phyloP scores from a whole-genome alignment of 2,797 vertebrate genomes.

The Sarcoramphus papa region DNA sequence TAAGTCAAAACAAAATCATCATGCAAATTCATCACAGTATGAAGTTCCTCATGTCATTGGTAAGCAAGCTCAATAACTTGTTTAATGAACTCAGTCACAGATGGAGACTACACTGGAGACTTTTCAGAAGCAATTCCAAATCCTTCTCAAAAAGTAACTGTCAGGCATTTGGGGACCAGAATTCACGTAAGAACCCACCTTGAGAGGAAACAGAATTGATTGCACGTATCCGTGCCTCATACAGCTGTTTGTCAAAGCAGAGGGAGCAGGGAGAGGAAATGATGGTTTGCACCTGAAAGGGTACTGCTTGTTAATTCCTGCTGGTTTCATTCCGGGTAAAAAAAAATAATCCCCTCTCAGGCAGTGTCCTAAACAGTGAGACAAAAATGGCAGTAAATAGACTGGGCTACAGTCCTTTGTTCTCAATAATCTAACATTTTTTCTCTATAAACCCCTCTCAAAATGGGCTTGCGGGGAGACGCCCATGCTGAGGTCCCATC shows the following conservation, averaged over 20 bases:
- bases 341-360: neutral
- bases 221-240: rapidly evolving
- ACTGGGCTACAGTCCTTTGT: neutral
- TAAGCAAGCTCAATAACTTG: neutral
- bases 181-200: neutral
- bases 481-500: rapidly evolving
- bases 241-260: neutral
- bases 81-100: conserved; percentile 18
- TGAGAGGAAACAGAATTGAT: neutral
- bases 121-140: neutral
- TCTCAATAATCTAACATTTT: neutral
- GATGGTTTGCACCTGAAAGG: neutral
- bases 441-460: neutral
- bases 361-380: neutral
- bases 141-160: neutral
- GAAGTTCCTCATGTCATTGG: neutral
- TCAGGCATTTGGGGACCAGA: neutral
- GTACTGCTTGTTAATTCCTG: neutral
- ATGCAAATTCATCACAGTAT: neutral
- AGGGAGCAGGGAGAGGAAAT: neutral
- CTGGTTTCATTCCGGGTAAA: neutral
- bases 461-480: neutral
- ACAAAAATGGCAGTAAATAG: neutral
- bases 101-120: neutral
- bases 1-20: neutral